phyloP scores from a whole-genome alignment of 2,888 invertebrate genomes.

The Ramazzottius varieornatus region DNA sequence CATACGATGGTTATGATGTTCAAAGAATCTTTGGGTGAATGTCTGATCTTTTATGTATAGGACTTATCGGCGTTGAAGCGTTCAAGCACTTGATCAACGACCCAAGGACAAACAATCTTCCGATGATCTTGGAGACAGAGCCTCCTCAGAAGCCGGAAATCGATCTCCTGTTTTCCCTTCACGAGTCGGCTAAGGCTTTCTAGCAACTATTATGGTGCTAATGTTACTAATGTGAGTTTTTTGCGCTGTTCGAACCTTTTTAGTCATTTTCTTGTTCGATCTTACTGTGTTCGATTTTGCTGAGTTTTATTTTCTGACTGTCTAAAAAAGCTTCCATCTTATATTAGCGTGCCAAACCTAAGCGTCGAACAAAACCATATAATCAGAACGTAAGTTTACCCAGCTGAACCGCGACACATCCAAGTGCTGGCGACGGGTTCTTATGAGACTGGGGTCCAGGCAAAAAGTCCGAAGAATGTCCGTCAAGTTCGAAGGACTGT shows the following conservation, averaged over 20 bases:
- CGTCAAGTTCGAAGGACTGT: background rate
- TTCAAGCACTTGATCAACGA: constrained; percentile 24
- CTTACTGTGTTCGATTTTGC: too few species aligned
- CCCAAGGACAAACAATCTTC: constrained; percentile 20
- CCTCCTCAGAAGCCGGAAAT: constrained; percentile 14
- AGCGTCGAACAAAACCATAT: too few species aligned
- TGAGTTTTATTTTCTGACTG: too few species aligned
- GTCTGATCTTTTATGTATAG: background rate
- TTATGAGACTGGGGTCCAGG: background rate
- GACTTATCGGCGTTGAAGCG: constrained; percentile 19
- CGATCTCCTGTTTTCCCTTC: constrained; percentile 12
- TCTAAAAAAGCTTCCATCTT: too few species aligned
- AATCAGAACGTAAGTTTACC: too few species aligned
- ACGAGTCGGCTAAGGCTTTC: too few species aligned
- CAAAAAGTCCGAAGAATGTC: background rate
- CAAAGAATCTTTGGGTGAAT: background rate
- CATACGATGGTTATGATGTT: too few species aligned
- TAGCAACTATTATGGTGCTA: too few species aligned
- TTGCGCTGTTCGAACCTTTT: too few species aligned
- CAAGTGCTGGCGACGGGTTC: background rate
- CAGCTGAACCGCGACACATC: background rate
- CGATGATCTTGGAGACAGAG: constrained; percentile 24
- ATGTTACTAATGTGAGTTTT: too few species aligned
- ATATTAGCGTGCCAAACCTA: too few species aligned
- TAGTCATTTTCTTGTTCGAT: too few species aligned